A percentile compares a stretch with the other conserved stretches of the same genome.
Conservation (phyloP, 92 coral and sea anemone species). For the Desmophyllum pertusum region DNA sequence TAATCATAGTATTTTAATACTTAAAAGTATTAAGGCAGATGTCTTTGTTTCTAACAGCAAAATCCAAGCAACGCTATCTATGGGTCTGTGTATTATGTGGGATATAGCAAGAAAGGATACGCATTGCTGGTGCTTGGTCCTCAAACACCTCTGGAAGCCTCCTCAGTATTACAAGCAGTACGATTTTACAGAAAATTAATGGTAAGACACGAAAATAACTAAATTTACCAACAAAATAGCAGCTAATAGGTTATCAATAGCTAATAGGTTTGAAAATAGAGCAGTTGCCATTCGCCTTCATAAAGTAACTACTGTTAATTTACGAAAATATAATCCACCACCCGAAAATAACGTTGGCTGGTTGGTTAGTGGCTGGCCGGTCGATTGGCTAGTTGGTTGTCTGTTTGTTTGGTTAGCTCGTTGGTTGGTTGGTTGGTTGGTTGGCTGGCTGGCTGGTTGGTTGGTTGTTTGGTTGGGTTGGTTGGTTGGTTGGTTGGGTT, state of each 20-base stretch:
- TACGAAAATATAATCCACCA: not conserved
- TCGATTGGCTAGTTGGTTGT: too few species aligned
- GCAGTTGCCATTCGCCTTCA: not conserved
- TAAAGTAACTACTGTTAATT: not conserved
- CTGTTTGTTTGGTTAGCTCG: too few species aligned
- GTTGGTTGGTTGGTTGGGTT: too few species aligned
- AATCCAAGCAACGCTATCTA: not conserved
- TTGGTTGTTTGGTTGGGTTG: too few species aligned
- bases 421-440: too few species aligned
- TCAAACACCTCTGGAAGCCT: not conserved
- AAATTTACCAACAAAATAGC: not conserved
- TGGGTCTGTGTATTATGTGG: not conserved
- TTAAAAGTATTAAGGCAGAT: not conserved
- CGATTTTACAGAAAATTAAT: constrained; percentile 11
- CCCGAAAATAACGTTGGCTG: not conserved
- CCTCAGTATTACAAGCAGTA: not conserved
- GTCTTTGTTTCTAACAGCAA: constrained; percentile 1
- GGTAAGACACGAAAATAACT: constrained; percentile 5
- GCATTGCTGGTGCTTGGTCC: constrained; percentile 26
- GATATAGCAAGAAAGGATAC: fast-evolving
- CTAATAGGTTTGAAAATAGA: not conserved
- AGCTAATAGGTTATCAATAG: not conserved
- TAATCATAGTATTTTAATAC: not conserved
- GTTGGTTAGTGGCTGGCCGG: too few species aligned
- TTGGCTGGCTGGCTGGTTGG: too few species aligned